Evolutionary conservation across 2,888 invertebrate genomes (phyloP), one percentile per base, ranked within the genome.

Genomic region (Erebia epiphron): DNA sequence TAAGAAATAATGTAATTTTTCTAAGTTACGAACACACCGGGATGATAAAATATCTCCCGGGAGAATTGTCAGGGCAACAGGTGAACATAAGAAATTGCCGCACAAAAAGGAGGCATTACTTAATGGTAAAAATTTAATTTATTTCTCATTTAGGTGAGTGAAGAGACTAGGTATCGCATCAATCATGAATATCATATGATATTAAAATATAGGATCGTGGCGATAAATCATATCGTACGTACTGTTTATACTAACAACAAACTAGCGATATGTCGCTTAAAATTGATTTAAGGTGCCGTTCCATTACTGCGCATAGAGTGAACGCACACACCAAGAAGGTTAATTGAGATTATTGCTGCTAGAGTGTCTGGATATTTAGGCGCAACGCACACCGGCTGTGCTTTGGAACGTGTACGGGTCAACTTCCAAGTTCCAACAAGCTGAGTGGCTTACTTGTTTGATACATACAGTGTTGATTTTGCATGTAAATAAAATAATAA

Each of bases 51-150:
- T 70, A n/a, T 56, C 54, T 56, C 70, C 56, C 70, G 13, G 16
- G 62, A 67, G 70, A 52, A 43, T 65, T 58, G 41, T 65, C 43
- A 13, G 35, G 61, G 70, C 67, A 67, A 70, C 66, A 70, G 66
- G 70, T 70, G 56, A 54, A 70, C 67, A 61, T 62, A 18, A 62
- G 18, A 62, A 46, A 35, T 52, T 62, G 46, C 41, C 41, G 13
- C 68, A 61, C 43, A 46, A 61, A 56, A 14, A 46, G n/a, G 57
- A 43, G 14, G 21, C 56, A 56, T 66, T 66, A 66, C 21, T 62
- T 9, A 46, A 16, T 5, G 13, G 9, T 11, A 61, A 35, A 35
- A 58, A 58, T 4, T 21, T 1, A 57, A 60, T 60, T 41, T 60
- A 41, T 60, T 16, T 60, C n/a, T n/a, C 60, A 60, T 60, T 60